A percentile compares a stretch with the other conserved stretches of the same genome.
Evolutionary conservation across 2,888 invertebrate species (phyloP).

Genomic region (Pediacus dermestoides): DNA sequence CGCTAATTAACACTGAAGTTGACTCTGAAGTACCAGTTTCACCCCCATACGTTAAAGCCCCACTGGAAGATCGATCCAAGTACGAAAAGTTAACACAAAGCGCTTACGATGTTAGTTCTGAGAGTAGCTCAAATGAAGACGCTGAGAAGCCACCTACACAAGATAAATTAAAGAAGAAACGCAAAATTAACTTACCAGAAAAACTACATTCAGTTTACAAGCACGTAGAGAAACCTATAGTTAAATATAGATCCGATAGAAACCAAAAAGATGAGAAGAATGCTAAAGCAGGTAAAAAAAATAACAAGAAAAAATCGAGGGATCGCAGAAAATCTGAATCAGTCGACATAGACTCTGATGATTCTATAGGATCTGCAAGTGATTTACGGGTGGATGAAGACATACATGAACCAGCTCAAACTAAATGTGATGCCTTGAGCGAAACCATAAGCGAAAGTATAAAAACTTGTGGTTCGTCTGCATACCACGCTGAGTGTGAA

Average conservation of each 20-base stretch:
- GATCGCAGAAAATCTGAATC: slow-evolving; percentile 30
- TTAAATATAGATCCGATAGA: slow-evolving; percentile 52
- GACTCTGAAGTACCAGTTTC: slow-evolving; percentile 41
- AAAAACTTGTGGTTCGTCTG: slow-evolving; percentile 65
- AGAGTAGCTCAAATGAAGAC: slow-evolving; percentile 52
- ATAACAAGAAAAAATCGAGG: too few species aligned
- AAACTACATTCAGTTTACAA: slow-evolving; percentile 55
- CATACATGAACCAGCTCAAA: slow-evolving; percentile 49
- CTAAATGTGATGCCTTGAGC: slow-evolving; percentile 49
- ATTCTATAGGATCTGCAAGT: slow-evolving; percentile 70
- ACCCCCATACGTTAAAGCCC: slow-evolving; percentile 59
- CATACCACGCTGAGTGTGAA: slow-evolving; percentile 70
- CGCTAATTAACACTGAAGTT: slow-evolving; percentile 45
- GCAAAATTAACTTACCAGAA: slow-evolving; percentile 52
- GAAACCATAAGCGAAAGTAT: slow-evolving; percentile 62
- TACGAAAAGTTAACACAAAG: slow-evolving; percentile 71
- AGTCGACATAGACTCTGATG: slow-evolving; percentile 56
- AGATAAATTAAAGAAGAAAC: slow-evolving; percentile 43
- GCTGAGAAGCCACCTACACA: slow-evolving; percentile 48
- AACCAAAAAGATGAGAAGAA: slow-evolving; percentile 36
- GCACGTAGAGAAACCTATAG: slow-evolving; percentile 50
- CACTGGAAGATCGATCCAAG: slow-evolving; percentile 70
- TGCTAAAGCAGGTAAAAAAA: slow-evolving; percentile 38
- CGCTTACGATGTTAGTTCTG: slow-evolving; percentile 53
- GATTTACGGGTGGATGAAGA: slow-evolving; percentile 61